Evolutionary conservation across 2,797 vertebrate genomes (phyloP).

Genomic region (Chelon auratus): DNA sequence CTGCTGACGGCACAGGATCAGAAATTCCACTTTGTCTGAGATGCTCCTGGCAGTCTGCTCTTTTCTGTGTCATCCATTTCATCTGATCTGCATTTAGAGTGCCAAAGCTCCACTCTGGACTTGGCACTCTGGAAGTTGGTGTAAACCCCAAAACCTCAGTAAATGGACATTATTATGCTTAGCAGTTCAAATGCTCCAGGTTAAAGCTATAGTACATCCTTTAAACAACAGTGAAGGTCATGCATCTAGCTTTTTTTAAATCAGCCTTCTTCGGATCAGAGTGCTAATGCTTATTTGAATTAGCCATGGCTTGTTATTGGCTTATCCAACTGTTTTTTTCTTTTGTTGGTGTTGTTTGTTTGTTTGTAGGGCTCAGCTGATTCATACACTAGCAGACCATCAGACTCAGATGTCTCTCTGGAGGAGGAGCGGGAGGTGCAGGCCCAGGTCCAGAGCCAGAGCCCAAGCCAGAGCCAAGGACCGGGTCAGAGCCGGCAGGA

Average conservation of each 20-base stretch:
- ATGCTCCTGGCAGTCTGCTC: constrained; percentile 58
- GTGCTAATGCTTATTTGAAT: not conserved
- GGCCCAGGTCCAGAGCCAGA: constrained; percentile 84
- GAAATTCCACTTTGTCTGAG: constrained; percentile 57
- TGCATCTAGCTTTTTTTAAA: too few relatives aligned
- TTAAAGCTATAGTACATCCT: constrained; percentile 4
- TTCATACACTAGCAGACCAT: constrained; percentile 97
- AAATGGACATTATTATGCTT: not conserved
- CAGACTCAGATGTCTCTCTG: constrained; percentile 96
- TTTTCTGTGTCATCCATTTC: constrained; percentile 40
- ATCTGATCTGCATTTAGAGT: constrained; percentile 36
- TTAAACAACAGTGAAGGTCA: not conserved
- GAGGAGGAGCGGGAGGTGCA: constrained; percentile 96
- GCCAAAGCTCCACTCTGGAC: constrained; percentile 37
- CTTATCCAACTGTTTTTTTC: too few relatives aligned
- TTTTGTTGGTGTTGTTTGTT: not conserved
- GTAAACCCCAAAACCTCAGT: constrained; percentile 1
- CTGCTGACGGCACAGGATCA: constrained; percentile 44
- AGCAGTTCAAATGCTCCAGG: not conserved
- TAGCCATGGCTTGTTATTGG: too few relatives aligned
- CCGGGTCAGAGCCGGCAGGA: constrained; percentile 88
- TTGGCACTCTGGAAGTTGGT: constrained; percentile 33
- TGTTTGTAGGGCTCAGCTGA: constrained; percentile 93
- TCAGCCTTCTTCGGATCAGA: not conserved
- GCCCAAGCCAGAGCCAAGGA: constrained; percentile 79